Base-by-base conservation (phyloP, 2,113 vertebrate genomes). In the Austrofundulus limnaeus region DNA sequence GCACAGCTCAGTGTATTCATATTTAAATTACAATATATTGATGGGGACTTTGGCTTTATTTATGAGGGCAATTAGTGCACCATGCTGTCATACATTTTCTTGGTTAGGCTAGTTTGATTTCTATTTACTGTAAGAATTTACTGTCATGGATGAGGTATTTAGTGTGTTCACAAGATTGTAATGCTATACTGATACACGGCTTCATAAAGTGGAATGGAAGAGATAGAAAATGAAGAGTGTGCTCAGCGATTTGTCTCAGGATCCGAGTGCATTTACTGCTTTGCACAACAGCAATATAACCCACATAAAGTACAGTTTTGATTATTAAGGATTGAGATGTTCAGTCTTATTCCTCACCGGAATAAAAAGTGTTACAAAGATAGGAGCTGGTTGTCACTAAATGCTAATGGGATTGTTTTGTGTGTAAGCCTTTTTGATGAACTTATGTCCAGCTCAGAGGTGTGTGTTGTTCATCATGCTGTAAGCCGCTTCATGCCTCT, bases 131-230 rank as follows among this genome's bases (percentile, higher is more conserved):
- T 38, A 21, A 51, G 54, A 71, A 24, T 46, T 41, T 8, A n/a
- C 43, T 21, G 59, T 58, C 61, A 79, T 4, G 4, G 54, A 65
- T 66, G 59, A 73, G 42, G 54, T 61, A 75, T 74, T 51, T 19
- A 25, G 14, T 57, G 39, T 20, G 17, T 62, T 23, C 24, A 43
- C 23, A 65, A 50, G 75, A 69, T 71, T 70, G 56, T 72, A 62
- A 69, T 73, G 55, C 51, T 59, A 64, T 17, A 49, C 42, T 38
- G 37, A 82, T 74, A 53, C 61, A 61, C 52, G 61, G 70, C 81
- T 82, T 77, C 70, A 75, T 66, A 73, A 79, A 71, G 61, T 84
- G 81, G 83, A 85, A 84, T 87, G 68, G 59, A 73, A 80, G 63
- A 31, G 67, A 75, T 56, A 25, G 61, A 66, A 76, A 72, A 75